These are phyloP conservation scores for Protosalanx chinensis DNA, from an alignment of 2,797 vertebrate species.

Conservation along the genomic window DNA sequence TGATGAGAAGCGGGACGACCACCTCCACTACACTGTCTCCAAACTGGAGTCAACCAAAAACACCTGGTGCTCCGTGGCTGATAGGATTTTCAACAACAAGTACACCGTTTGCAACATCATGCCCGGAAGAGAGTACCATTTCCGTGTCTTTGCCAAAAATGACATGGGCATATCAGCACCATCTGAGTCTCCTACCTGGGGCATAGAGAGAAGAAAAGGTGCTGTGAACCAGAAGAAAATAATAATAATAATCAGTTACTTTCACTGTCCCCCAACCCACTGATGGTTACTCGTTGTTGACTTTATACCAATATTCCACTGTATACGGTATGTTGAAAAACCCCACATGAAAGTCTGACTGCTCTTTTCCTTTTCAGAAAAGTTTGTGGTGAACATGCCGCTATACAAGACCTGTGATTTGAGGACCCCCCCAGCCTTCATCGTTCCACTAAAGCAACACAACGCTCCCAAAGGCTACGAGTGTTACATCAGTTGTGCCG, in stretches of 20 bases:
- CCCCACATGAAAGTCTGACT: not conserved
- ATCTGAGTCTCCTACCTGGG: constrained; percentile 83
- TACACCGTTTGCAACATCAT: constrained; percentile 79
- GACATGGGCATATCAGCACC: constrained; percentile 78
- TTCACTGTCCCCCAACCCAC: not conserved
- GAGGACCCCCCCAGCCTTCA: constrained; percentile 73
- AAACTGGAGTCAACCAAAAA: constrained; percentile 72
- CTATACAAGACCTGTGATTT: constrained; percentile 61
- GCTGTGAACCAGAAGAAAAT: not conserved
- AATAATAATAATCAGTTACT: not conserved
- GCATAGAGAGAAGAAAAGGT: constrained; percentile 71
- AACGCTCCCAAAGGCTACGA: constrained; percentile 78
- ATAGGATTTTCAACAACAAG: constrained; percentile 81
- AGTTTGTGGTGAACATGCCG: constrained; percentile 55
- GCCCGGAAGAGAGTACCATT: constrained; percentile 79
- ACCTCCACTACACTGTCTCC: constrained; percentile 78
- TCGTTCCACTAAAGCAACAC: constrained; percentile 78
- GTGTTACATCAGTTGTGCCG: constrained; percentile 86
- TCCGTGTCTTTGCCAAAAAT: constrained; percentile 84
- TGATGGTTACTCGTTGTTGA: not conserved
- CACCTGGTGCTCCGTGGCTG: constrained; percentile 73
- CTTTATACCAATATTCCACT: not conserved
- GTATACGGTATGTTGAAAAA: not conserved
- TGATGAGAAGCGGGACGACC: constrained; percentile 75
- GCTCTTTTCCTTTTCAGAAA: constrained; percentile 61